phyloP scores from a whole-genome alignment of 2,113 vertebrate species.

The Eretmochelys imbricata region DNA sequence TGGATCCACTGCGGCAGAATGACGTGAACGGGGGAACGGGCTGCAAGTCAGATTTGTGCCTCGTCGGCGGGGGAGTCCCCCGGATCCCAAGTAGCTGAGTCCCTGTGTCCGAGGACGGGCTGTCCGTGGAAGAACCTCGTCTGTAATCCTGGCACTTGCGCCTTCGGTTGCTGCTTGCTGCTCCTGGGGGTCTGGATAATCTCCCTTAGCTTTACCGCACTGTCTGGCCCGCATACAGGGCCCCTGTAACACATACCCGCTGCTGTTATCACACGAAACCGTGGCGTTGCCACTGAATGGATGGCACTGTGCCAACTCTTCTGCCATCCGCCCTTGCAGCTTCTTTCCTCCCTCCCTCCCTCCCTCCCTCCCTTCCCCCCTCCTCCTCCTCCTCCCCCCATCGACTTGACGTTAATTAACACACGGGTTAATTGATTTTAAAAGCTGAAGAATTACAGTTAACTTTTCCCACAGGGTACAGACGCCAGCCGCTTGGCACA shows the following conservation, averaged over 20 bases:
- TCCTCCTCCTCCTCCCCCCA: constrained; percentile 83
- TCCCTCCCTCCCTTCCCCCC: no score
- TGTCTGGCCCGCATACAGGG: constrained; percentile 82
- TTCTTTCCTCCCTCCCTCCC: constrained; percentile 87
- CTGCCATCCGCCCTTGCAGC: constrained; percentile 98
- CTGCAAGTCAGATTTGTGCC: constrained; percentile 73
- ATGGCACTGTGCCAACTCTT: constrained; percentile 99
- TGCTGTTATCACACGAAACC: constrained; percentile 86
- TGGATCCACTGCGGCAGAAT: constrained; percentile 79
- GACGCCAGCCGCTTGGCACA: constrained; percentile 82
- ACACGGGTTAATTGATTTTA: constrained; percentile 96
- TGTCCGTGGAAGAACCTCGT: constrained; percentile 66
- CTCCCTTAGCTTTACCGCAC: constrained; percentile 75
- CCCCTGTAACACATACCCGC: constrained; percentile 89
- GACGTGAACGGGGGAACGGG: constrained; percentile 76
- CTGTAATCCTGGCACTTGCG: constrained; percentile 83
- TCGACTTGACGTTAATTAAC: constrained; percentile 98
- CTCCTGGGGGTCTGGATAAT: constrained; percentile 82
- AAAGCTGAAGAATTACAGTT: constrained; percentile 92
- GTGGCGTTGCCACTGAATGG: constrained; percentile 98
- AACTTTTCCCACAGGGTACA: constrained; percentile 82
- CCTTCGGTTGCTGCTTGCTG: constrained; percentile 78
- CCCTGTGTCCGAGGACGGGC: constrained; percentile 69
- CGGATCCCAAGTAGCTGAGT: constrained; percentile 58
- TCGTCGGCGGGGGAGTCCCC: constrained; percentile 69